These are phyloP conservation scores for Halesus radiatus DNA, from an alignment of 1,140 invertebrate genomes.

Conservation along the genomic window DNA sequence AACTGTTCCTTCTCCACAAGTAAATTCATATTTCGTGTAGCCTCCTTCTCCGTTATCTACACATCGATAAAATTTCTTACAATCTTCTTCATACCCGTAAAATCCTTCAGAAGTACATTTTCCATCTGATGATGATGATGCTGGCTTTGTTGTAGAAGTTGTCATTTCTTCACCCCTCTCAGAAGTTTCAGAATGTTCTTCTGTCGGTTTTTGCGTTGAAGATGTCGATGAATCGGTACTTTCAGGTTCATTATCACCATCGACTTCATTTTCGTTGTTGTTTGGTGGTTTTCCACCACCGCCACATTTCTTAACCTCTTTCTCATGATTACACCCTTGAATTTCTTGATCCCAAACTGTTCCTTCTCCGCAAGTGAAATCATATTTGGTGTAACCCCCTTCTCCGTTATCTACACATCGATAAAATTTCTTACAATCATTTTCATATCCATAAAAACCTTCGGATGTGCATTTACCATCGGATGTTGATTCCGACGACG, in stretches of 20 bases:
- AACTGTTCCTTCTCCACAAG: constrained; percentile 72
- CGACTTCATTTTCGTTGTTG: constrained; percentile 50
- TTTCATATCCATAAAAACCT: constrained; percentile 66
- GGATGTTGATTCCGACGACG: constrained; percentile 56
- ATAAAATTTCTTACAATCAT: constrained; percentile 70
- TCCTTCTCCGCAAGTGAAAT: constrained; percentile 73
- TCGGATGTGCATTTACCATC: constrained; percentile 63
- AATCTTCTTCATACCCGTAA: constrained; percentile 60
- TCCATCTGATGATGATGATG: constrained; percentile 56
- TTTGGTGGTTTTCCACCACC: constrained; percentile 46
- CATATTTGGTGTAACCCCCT: constrained; percentile 70
- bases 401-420: constrained; percentile 73
- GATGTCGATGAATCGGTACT: neutral
- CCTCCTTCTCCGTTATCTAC: constrained; percentile 71
- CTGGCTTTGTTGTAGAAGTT: constrained; percentile 43
- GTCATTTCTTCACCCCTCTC: neutral
- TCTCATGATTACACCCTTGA: constrained; percentile 60
- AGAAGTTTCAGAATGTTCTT: constrained; percentile 36
- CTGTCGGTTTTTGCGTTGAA: neutral
- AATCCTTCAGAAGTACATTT: constrained; percentile 68
- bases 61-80: constrained; percentile 74
- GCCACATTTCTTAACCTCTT: constrained; percentile 53
- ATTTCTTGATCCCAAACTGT: constrained; percentile 65
- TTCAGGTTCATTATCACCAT: constrained; percentile 45
- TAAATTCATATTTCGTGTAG: constrained; percentile 72